These are phyloP conservation scores for Brachylomia viminalis DNA, from an alignment of 2,888 invertebrate genomes.

Conservation along the genomic window DNA sequence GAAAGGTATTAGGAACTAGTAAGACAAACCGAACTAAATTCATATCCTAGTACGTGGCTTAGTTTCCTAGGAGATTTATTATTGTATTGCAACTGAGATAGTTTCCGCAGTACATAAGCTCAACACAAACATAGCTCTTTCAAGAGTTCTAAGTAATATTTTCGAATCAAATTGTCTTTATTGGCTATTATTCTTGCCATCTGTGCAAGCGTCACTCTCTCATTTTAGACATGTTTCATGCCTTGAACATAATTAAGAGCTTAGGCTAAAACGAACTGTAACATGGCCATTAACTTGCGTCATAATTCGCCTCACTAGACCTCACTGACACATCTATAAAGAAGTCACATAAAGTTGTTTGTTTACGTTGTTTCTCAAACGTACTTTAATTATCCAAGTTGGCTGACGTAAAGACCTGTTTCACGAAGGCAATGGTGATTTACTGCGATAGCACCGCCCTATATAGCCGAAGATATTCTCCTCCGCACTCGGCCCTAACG, in stretches of 20 bases:
- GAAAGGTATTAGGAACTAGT: slow-evolving; percentile 32
- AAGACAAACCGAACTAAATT: slow-evolving; percentile 43
- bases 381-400: slow-evolving; percentile 56
- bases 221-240: slow-evolving; percentile 54
- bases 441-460: slow-evolving; percentile 54
- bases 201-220: slow-evolving; percentile 39
- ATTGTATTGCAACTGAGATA: slow-evolving; percentile 25
- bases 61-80: slow-evolving; percentile 37
- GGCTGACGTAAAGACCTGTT: slow-evolving; percentile 56
- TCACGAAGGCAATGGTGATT: slow-evolving; percentile 57
- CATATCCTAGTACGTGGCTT: slow-evolving; percentile 31
- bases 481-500: slow-evolving; percentile 56
- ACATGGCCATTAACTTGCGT: slow-evolving; percentile 45
- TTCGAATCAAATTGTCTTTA: slow-evolving; percentile 47
- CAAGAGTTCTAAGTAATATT: slow-evolving; percentile 37
- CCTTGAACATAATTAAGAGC: slow-evolving; percentile 37
- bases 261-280: slow-evolving; percentile 25
- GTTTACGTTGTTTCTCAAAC: slow-evolving; percentile 54
- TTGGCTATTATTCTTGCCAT: slow-evolving; percentile 37
- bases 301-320: slow-evolving; percentile 51
- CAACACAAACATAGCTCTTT: slow-evolving; percentile 38
- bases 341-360: slow-evolving; percentile 55
- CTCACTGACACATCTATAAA: slow-evolving; percentile 54
- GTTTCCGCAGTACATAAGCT: slow-evolving; percentile 31
- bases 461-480: slow-evolving; percentile 47